Evolutionary conservation across 1,140 invertebrate species (phyloP), one percentile per base, ranked within the genome.

Genomic region (Amphibalanus amphitrite): DNA sequence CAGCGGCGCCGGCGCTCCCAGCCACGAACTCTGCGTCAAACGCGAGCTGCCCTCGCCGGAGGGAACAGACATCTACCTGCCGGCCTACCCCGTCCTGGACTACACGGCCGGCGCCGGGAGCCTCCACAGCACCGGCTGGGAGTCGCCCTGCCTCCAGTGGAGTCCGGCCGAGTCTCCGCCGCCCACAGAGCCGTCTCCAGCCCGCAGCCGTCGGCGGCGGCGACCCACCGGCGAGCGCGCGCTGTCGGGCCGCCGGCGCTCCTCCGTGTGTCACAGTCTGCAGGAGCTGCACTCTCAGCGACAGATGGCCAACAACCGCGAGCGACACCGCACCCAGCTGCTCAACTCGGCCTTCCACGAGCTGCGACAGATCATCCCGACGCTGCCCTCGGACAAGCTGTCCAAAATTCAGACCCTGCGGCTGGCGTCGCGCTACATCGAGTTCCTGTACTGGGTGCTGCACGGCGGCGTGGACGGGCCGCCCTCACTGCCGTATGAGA

Each of bases 321-420:
- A 99, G 80, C 82, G 97, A 25, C 94, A 98, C 79, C 83, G 97
- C n/a, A 99, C 97, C 0, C 94, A 98, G 79, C 93, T 89, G 73
- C 82, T 99, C 64, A 99, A 99, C 83, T 93, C 97, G 74, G 96
- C 96, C 0, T 99, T 98, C 82, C 87, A 91, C 0, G 87, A 90
- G 47, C 82, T 99, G 0, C 82, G 96, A 33, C 90, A 93, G 79
- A 96, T 96, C 74, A 97, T 99, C 75, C 97, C 97, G 0, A 97
- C 96, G 0, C 79, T 98, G 73, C 97, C 97, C 0, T 97, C 93
- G 71, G 97, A 99, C 80, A 99, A 99, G 81, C 83, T 99, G 15
- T 95, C 91, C 75, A 99, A 99, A 82, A 99, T 99, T 64, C 95
- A 99, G 81, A 99, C 97, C 0, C 82, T 99, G 0, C 95, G 94